Conservation (phyloP, 1,140 invertebrate genomes). For the Drosophila rhopaloa region DNA sequence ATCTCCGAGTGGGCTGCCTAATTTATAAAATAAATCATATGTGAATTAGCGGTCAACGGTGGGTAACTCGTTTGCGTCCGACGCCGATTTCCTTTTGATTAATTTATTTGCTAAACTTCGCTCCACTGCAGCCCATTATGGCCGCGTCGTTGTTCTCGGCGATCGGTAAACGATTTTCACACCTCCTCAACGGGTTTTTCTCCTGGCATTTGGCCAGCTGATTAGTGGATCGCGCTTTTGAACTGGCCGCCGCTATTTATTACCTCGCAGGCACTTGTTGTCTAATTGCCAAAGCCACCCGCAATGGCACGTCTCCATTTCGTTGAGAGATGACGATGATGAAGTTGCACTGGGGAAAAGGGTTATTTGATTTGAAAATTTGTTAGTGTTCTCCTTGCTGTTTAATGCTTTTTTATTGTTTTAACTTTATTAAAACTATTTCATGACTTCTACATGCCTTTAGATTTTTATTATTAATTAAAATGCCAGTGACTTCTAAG, state of each 20-base stretch:
- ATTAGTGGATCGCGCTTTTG: constrained; percentile 67
- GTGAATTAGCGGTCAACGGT: constrained; percentile 70
- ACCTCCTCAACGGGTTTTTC: constrained; percentile 51
- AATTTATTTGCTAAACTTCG: constrained; percentile 69
- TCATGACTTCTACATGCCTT: too few relatives aligned
- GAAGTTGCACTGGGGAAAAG: constrained; percentile 10
- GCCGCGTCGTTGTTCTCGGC: constrained; percentile 53
- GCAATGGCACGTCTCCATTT: constrained; percentile 62
- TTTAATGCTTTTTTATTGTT: too few relatives aligned
- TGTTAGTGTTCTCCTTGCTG: neutral
- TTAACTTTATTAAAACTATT: too few relatives aligned
- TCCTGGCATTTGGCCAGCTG: constrained; percentile 40
- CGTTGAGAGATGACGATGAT: constrained; percentile 6
- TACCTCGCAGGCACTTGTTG: constrained; percentile 66
- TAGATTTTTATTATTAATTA: too few relatives aligned
- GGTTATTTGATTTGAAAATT: neutral
- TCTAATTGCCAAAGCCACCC: constrained; percentile 79
- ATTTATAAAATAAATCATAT: constrained; percentile 74
- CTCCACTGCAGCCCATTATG: constrained; percentile 44
- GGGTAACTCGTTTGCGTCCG: constrained; percentile 54
- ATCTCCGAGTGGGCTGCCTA: constrained; percentile 53
- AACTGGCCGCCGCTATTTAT: constrained; percentile 43
- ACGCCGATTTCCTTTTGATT: constrained; percentile 73
- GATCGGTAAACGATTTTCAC: constrained; percentile 71
- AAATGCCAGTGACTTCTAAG: too few relatives aligned